Conservation (phyloP, 2,888 invertebrate species). For the Lasioglossum figueresi region DNA sequence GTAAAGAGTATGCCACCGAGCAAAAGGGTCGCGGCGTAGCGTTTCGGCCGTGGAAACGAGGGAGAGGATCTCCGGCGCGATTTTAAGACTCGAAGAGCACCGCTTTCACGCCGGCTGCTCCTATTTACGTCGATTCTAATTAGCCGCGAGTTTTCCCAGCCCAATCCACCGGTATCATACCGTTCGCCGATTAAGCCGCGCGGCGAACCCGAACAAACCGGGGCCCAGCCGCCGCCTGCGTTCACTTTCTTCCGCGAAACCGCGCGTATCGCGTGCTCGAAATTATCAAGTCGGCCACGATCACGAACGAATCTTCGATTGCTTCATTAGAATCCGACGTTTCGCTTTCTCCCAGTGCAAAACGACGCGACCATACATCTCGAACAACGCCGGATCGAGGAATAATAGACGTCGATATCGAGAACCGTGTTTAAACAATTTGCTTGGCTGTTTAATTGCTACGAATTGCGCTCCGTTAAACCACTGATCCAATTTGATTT, state of each 20-base stretch:
- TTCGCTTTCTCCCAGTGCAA: conserved; percentile 38
- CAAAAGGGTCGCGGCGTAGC: neutral
- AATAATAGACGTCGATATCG: neutral
- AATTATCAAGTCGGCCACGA: conserved; percentile 26
- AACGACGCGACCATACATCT: neutral
- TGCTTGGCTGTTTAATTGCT: neutral
- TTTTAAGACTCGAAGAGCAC: conserved; percentile 32
- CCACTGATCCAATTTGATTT: conserved; percentile 2
- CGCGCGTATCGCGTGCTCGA: conserved; percentile 49
- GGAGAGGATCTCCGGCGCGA: conserved; percentile 46
- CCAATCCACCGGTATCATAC: neutral
- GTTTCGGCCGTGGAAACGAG: conserved; percentile 65
- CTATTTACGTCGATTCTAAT: conserved; percentile 60
- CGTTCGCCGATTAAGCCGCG: conserved; percentile 25
- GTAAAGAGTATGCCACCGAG: conserved; percentile 20
- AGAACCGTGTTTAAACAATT: neutral
- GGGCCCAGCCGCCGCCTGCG: neutral
- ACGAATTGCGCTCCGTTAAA: neutral
- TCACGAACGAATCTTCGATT: conserved; percentile 19
- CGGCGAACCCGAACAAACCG: neutral
- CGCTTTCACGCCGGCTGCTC: conserved; percentile 59
- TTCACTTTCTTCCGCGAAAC: conserved; percentile 48
- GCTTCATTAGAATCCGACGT: conserved; percentile 30
- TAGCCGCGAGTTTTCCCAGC: conserved; percentile 55
- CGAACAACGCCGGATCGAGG: neutral